Base-by-base conservation (phyloP, 2,888 invertebrate species). In the Tetanocera ferruginea region DNA sequence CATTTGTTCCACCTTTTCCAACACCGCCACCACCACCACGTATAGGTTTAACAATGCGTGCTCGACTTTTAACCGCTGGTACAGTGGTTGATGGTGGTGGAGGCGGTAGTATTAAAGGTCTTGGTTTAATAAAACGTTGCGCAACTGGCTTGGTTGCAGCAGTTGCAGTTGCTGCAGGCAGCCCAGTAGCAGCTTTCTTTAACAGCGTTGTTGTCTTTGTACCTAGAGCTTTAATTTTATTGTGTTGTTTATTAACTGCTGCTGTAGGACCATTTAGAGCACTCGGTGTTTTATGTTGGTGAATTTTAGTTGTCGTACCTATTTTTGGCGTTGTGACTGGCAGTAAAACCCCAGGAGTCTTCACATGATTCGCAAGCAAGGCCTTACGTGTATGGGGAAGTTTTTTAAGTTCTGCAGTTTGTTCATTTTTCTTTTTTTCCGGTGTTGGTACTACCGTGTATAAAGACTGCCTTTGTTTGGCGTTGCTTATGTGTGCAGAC, bases 391-490 rank as follows among this genome's bases (percentile, higher is more conserved):
- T 49, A 2, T 28, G 17, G 0, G 69, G n/a, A 55, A 69, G n/a
- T 69, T 76, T 78, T 52, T 76, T 78, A 8, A 14, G 9, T 31
- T 23, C 19, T n/a, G 23, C 75, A 31, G 31, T 72, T 31, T 70
- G 17, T 1, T 60, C 17, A 0, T 31, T 17, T 23, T 80, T 80
- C 6, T 79, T 75, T 49, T 62, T 70, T 0, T 79, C 77, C 8
- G 80, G 82, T 8, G 79, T 81, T 1, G 77, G 72, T 9, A 77
- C 81, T 11, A 76, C 62, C 6, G 79, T 77, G 14, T 79, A 79
- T 2, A 71, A 66, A 8, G 82, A 82, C 69, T 81, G 67, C 31
- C 78, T 64, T 17, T 71, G n/a, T 49, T 76, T 73, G 8, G 2
- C 5, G 5, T 23, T 60, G 28, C 8, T 28, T 14, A 17, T 64